Conservation (phyloP, 2,797 vertebrate species). For the Pterois miles region DNA sequence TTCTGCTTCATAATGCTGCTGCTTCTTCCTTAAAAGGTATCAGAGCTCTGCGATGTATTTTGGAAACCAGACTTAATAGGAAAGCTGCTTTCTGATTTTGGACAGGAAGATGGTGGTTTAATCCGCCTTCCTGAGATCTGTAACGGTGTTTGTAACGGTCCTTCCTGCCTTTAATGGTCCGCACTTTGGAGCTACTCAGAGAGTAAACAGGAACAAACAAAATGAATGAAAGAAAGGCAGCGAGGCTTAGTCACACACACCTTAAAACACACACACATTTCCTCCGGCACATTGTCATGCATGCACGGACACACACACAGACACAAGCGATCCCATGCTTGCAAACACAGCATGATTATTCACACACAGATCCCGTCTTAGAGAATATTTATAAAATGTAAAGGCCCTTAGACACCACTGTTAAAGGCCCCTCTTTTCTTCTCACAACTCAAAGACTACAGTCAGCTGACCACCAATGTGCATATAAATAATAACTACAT, state of each 20-base stretch:
- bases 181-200: slow-evolving; percentile 19
- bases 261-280: neutral
- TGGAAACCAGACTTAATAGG: neutral
- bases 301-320: too few species aligned
- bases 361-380: neutral
- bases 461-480: neutral
- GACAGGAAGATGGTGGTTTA: slow-evolving; percentile 23
- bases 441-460: neutral
- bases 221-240: slow-evolving; percentile 9
- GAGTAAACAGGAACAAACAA: slow-evolving; percentile 70
- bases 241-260: neutral
- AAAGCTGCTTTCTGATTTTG: neutral
- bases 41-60: neutral
- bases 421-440: neutral
- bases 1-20: neutral
- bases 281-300: neutral
- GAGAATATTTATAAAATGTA: neutral
- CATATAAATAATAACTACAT: neutral
- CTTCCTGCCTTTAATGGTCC: slow-evolving; percentile 30
- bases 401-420: neutral
- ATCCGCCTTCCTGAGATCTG: slow-evolving; percentile 38
- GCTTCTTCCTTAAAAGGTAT: slow-evolving; percentile 41
- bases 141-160: neutral
- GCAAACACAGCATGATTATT: neutral
- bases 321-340: neutral